phyloP scores from a whole-genome alignment of 2,113 vertebrate genomes.

The Scytalopus superciliaris region DNA sequence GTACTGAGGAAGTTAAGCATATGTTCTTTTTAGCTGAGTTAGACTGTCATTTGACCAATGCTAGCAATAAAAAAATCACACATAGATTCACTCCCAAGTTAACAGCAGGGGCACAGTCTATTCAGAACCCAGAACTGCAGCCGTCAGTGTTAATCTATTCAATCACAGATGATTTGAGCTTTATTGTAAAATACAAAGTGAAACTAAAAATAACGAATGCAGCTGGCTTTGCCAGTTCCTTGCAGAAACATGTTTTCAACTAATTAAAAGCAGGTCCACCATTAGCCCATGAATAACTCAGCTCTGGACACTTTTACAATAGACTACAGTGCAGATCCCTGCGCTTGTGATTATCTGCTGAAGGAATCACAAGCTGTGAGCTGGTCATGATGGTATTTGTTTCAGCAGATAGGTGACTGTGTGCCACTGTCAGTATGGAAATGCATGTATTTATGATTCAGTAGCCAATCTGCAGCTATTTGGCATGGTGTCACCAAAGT shows the following conservation, averaged over 20 bases:
- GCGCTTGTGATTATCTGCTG: not conserved
- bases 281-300: not conserved
- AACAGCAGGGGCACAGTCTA: not conserved
- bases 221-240: not conserved
- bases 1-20: not conserved
- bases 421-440: not conserved
- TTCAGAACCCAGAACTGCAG: not conserved
- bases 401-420: not conserved
- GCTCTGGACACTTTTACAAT: not conserved
- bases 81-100: not conserved
- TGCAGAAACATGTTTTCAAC: not conserved
- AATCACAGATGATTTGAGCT: not conserved
- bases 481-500: not conserved
- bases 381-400: not conserved
- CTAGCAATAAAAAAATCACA: not conserved
- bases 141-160: not conserved
- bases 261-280: not conserved
- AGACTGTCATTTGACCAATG: not conserved
- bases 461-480: not conserved
- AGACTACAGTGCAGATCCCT: not conserved
- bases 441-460: not conserved
- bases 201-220: not conserved
- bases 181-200: not conserved
- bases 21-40: not conserved
- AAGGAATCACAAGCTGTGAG: not conserved